These are phyloP conservation scores for Bilobella aurantiaca DNA, from an alignment of 1,140 invertebrate genomes.

Conservation along the genomic window DNA sequence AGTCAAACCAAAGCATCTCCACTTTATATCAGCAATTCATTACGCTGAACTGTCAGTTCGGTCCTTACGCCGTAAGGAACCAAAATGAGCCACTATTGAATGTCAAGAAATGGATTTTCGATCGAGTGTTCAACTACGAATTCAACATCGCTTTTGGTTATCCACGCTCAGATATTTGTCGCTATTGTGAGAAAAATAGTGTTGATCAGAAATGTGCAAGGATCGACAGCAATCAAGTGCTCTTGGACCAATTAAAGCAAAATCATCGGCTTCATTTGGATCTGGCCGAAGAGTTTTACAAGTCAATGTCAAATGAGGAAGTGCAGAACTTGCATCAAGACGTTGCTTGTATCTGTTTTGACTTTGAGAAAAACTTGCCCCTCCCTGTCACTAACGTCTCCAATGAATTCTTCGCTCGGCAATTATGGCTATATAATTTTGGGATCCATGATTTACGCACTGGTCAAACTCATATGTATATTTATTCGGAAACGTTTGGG, in stretches of 20 bases:
- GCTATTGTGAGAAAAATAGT: not conserved
- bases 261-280: not conserved
- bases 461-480: slow-evolving; percentile 1
- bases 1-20: not conserved
- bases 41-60: not conserved
- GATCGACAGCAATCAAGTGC: not conserved
- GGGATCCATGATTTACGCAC: slow-evolving; percentile 32
- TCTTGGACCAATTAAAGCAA: not conserved
- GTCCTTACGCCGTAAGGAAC: not conserved
- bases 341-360: not conserved
- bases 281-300: not conserved
- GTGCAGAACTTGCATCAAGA: not conserved
- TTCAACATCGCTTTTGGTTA: slow-evolving; percentile 16
- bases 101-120: slow-evolving; percentile 5
- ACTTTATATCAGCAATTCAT: not conserved
- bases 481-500: not conserved
- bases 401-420: slow-evolving; percentile 17
- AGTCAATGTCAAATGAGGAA: not conserved
- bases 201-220: not conserved
- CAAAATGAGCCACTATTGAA: not conserved
- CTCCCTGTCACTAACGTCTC: slow-evolving; percentile 18
- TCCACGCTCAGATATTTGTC: slow-evolving; percentile 17
- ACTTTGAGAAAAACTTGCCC: slow-evolving; percentile 19
- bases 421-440: slow-evolving; percentile 36
- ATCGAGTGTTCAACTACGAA: slow-evolving; percentile 13